A percentile compares a stretch with the other conserved stretches of the same genome.
Conservation (phyloP, 2,888 invertebrate species). For the Ernsta delagoae region DNA sequence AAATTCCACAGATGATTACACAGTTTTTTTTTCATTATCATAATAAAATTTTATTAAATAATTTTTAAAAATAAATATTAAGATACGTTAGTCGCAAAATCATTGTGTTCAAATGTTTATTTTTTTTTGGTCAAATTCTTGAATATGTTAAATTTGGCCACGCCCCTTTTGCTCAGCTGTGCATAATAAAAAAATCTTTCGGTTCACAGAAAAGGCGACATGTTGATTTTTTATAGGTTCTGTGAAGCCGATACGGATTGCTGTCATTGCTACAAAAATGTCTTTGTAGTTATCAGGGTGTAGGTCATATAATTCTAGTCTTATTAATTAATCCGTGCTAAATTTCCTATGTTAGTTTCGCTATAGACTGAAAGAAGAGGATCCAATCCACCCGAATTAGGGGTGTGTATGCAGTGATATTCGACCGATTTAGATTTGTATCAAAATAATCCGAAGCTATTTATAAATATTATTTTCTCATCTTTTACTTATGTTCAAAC, state of each 20-base stretch:
- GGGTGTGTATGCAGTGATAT: slow-evolving; percentile 82
- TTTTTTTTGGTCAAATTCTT: too few species aligned
- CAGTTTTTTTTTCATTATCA: too few species aligned
- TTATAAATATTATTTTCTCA: slow-evolving; percentile 86
- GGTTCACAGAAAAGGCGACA: slow-evolving; percentile 76
- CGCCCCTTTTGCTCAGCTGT: slow-evolving; percentile 63
- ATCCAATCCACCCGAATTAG: slow-evolving; percentile 79
- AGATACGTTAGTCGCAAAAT: too few species aligned
- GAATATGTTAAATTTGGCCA: slow-evolving; percentile 57
- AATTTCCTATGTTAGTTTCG: slow-evolving; percentile 73
- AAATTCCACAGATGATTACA: too few species aligned
- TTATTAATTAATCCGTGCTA: slow-evolving; percentile 75
- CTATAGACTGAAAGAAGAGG: slow-evolving; percentile 75
- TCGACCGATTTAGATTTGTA: slow-evolving; percentile 82
- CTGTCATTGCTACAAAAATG: slow-evolving; percentile 84
- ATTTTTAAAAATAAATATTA: too few species aligned
- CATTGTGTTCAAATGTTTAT: too few species aligned
- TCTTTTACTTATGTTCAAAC: slow-evolving; percentile 85
- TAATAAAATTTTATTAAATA: too few species aligned
- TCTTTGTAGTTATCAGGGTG: slow-evolving; percentile 85
- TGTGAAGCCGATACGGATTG: slow-evolving; percentile 84
- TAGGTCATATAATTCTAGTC: slow-evolving; percentile 82
- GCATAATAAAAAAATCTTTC: slow-evolving; percentile 73
- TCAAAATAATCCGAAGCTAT: slow-evolving; percentile 85
- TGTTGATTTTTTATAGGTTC: slow-evolving; percentile 84